Percentiles rank a stretch among this genome's conserved stretches.
These are phyloP conservation scores for Timema podura DNA, from an alignment of 2,888 invertebrate genomes.

Conservation along the genomic window DNA sequence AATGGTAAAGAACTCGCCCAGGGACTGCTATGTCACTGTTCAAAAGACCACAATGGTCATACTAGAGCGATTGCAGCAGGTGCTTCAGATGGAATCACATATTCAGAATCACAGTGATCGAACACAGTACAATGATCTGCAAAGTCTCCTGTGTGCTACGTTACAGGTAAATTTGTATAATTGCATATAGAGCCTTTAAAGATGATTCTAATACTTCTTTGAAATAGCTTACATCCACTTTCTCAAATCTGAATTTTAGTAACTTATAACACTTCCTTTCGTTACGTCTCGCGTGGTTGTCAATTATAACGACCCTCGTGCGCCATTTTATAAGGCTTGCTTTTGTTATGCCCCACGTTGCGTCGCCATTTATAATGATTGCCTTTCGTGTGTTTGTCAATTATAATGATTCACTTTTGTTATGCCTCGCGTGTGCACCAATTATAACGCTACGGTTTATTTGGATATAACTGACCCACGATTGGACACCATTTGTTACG, in stretches of 20 bases:
- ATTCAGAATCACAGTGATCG: conserved; percentile 82
- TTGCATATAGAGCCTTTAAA: background rate
- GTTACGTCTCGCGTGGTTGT: no score
- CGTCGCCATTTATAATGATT: no score
- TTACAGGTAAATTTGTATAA: conserved; percentile 52
- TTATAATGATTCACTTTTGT: no score
- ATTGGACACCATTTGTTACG: no score
- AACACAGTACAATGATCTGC: conserved; percentile 92
- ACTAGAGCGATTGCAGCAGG: conserved; percentile 87
- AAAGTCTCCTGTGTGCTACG: conserved; percentile 94
- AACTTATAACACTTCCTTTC: background rate
- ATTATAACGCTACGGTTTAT: no score
- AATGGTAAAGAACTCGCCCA: conserved; percentile 97
- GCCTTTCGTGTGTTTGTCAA: no score
- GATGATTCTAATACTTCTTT: background rate
- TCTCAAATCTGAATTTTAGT: no score
- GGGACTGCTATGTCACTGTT: conserved; percentile 94
- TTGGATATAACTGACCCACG: no score
- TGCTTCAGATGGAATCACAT: conserved; percentile 90
- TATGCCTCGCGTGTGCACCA: no score
- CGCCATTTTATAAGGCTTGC: no score
- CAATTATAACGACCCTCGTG: no score
- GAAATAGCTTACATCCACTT: background rate
- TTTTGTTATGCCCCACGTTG: no score
- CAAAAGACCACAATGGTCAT: conserved; percentile 97